Conservation (phyloP, 2,888 invertebrate genomes). For the Hydrotaea diabolus region DNA sequence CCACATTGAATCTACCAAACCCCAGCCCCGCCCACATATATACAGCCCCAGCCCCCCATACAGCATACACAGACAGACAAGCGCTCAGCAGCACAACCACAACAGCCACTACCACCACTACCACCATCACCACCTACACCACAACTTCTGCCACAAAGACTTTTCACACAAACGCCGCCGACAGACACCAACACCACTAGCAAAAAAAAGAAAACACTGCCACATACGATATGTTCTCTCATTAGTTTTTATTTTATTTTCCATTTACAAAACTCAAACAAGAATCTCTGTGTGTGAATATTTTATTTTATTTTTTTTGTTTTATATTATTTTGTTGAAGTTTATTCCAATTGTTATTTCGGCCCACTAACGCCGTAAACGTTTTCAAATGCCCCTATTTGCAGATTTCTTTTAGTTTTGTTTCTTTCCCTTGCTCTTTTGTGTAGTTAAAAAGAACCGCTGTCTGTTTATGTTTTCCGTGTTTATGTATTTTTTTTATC, state of each 20-base stretch:
- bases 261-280: not conserved
- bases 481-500: slow-evolving; percentile 21
- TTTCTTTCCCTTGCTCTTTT: not conserved
- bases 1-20: not conserved
- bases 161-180: slow-evolving; percentile 10
- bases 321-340: not conserved
- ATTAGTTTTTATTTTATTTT: slow-evolving; percentile 4
- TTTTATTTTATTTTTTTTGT: not conserved
- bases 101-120: not conserved
- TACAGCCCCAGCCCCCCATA: no score
- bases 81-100: not conserved
- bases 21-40: slow-evolving; percentile 1
- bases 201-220: not conserved
- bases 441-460: not conserved
- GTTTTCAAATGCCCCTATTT: not conserved
- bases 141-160: not conserved
- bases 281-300: slow-evolving; percentile 11
- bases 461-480: slow-evolving; percentile 19
- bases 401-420: not conserved
- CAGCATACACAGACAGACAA: no score
- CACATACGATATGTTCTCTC: slow-evolving; percentile 24
- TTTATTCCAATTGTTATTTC: not conserved
- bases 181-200: slow-evolving; percentile 8
- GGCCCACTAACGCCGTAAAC: not conserved
- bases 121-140: not conserved